Base-by-base conservation (phyloP, 2,113 vertebrate species). In the Hippocampus barbouri region DNA sequence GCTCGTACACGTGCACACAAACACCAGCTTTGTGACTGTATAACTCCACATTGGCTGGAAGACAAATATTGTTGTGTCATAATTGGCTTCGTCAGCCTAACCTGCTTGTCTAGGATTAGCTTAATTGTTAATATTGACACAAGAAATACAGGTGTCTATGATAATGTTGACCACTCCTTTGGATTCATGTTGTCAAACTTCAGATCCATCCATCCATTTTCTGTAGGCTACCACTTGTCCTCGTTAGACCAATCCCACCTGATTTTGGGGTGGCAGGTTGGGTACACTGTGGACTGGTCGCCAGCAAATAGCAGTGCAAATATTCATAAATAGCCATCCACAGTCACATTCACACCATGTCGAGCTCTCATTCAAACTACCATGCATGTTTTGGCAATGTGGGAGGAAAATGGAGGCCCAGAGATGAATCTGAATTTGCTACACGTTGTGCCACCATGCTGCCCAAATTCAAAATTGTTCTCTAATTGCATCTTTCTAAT, bases 401-500 rank as follows among this genome's bases (percentile, higher is more conserved):
- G 27, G 25, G 25, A 30, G 25, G 7, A 30, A 60, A 15, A 2
- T 16, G 15, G 25, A 34, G 27, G 23, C 57, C 23, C 23, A 1
- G 15, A 34, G 59, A 1, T 16, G 27, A 15, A 60, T 34, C 12
- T 34, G 6, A 8, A 60, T 60, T 34, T 30, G 59, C 15, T 27
- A 18, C 16, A 27, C 27, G 18, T 15, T 34, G n/a, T 7, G 25
- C n/a, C 59, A 60, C 5, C 15, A 15, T 60, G 59, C 25, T 8
- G 59, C 5, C 1, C 59, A 60, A 34, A 30, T 30, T 34, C 25
- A 16, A 60, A 60, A 60, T 69, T 77, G 77, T 81, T 88, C 78
- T 83, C 78, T 83, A 86, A 88, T 89, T 85, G 79, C 72, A 59
- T 38, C 34, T 0, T 53, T 86, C 83, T 89, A 85, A 88, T 89